Conservation (phyloP, 2,113 vertebrate genomes). For the Lepisosteus osseus region DNA sequence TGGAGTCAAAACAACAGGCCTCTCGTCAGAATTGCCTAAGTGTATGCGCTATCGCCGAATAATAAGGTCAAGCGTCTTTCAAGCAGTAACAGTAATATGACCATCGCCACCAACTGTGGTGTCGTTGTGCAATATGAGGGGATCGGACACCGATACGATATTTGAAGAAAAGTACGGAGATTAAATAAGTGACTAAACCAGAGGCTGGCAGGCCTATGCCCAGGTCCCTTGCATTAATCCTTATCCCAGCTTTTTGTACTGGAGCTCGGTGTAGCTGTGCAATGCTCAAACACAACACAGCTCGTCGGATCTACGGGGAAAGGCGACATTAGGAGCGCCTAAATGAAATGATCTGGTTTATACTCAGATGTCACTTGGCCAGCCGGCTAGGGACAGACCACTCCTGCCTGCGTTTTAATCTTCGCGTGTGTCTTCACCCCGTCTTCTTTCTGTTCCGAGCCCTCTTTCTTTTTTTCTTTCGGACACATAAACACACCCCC, state of each 20-base stretch:
- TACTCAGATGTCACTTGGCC: not conserved
- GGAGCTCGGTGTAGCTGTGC: not conserved
- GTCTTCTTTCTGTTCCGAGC: too few relatives aligned
- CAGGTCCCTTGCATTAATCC: not conserved
- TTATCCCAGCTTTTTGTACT: not conserved
- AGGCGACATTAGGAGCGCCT: not conserved
- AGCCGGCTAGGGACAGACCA: not conserved
- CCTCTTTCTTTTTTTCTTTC: too few relatives aligned
- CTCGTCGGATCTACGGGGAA: not conserved
- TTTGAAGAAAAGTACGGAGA: too few relatives aligned
- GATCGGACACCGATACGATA: not conserved
- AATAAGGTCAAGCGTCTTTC: not conserved
- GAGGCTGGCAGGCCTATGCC: not conserved
- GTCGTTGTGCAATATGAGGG: not conserved
- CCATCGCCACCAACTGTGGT: too few relatives aligned
- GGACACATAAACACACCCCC: not conserved
- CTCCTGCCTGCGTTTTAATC: not conserved
- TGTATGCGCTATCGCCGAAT: not conserved
- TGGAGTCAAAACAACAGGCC: constrained; percentile 13
- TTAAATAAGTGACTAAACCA: too few relatives aligned
- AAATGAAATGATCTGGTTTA: not conserved
- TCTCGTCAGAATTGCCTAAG: not conserved
- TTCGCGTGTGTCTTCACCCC: too few relatives aligned
- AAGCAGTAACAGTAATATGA: too few relatives aligned
- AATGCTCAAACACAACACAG: not conserved